A percentile compares a stretch with the other conserved stretches of the same genome.
phyloP scores from a whole-genome alignment of 2,888 invertebrate genomes.

The Callosobruchus maculatus region DNA sequence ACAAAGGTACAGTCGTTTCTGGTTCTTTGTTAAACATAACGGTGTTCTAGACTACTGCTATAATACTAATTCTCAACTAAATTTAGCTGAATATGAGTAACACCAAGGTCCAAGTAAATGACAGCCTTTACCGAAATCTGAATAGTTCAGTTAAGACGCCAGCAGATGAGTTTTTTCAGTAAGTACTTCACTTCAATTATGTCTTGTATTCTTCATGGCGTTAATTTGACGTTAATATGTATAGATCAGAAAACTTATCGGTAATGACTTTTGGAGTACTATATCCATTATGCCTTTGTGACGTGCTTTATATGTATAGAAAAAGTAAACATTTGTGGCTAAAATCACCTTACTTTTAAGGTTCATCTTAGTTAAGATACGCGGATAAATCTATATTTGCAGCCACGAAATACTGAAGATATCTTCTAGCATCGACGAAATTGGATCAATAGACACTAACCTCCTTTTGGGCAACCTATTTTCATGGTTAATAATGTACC shows the following conservation, averaged over 20 bases:
- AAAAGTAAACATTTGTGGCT: too few species aligned
- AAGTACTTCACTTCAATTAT: constrained; percentile 32
- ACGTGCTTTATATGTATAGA: too few species aligned
- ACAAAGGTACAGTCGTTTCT: constrained; percentile 50
- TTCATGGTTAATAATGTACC: constrained; percentile 77
- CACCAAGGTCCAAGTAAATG: background rate
- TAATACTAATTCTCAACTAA: background rate
- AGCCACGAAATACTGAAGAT: constrained; percentile 77
- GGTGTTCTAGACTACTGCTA: background rate
- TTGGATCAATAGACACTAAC: constrained; percentile 78
- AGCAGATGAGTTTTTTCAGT: constrained; percentile 84
- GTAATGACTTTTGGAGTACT: too few species aligned
- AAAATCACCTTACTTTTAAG: too few species aligned
- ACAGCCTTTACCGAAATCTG: constrained; percentile 14
- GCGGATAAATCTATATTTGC: constrained; percentile 25
- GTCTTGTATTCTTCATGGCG: too few species aligned
- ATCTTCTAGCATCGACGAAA: constrained; percentile 67
- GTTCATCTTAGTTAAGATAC: background rate
- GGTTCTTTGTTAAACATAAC: constrained; percentile 17
- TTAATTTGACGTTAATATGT: too few species aligned
- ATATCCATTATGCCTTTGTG: too few species aligned
- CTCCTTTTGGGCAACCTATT: constrained; percentile 70
- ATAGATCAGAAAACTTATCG: too few species aligned
- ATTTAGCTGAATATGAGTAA: constrained; percentile 3
- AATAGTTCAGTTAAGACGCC: constrained; percentile 57